These are phyloP conservation scores for Matsumurasca onukii DNA, from an alignment of 1,140 invertebrate species.

Conservation along the genomic window DNA sequence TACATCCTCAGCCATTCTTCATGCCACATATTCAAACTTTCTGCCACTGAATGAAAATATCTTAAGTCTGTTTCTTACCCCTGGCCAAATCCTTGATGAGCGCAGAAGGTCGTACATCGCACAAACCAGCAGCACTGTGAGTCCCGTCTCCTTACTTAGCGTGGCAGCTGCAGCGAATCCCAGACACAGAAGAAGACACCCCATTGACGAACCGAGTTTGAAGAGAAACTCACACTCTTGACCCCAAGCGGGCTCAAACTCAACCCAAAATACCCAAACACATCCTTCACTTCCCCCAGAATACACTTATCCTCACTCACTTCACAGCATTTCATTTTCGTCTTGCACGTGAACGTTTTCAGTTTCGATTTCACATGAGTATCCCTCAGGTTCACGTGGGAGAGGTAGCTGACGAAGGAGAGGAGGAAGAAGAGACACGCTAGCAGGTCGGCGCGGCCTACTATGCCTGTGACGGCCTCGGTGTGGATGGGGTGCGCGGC, in stretches of 20 bases:
- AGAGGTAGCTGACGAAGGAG: conserved; percentile 79
- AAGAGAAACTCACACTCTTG: background rate
- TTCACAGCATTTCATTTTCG: background rate
- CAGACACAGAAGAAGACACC: conserved; percentile 32
- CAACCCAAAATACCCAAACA: background rate
- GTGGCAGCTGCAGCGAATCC: conserved; percentile 38
- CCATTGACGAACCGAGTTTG: conserved; percentile 1
- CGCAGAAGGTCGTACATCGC: conserved; percentile 38
- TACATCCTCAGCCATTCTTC: too few relatives aligned
- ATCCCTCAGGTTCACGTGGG: conserved; percentile 49
- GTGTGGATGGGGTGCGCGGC: conserved; percentile 95
- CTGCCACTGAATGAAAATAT: background rate
- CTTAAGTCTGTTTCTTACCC: conserved; percentile 1
- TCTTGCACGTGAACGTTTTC: background rate
- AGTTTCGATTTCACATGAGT: background rate
- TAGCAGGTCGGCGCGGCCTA: conserved; percentile 91
- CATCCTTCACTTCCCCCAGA: background rate
- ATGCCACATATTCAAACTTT: too few relatives aligned
- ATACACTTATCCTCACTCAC: background rate
- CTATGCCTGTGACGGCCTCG: conserved; percentile 94
- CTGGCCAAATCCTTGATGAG: conserved; percentile 5
- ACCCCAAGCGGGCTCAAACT: background rate
- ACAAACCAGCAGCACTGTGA: conserved; percentile 37
- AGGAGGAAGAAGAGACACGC: conserved; percentile 89
- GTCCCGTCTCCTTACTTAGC: conserved; percentile 41